Percentiles rank a stretch among this genome's conserved stretches.
These are phyloP conservation scores for Parnassius mnemosyne DNA, from an alignment of 2,888 invertebrate species.

Conservation along the genomic window DNA sequence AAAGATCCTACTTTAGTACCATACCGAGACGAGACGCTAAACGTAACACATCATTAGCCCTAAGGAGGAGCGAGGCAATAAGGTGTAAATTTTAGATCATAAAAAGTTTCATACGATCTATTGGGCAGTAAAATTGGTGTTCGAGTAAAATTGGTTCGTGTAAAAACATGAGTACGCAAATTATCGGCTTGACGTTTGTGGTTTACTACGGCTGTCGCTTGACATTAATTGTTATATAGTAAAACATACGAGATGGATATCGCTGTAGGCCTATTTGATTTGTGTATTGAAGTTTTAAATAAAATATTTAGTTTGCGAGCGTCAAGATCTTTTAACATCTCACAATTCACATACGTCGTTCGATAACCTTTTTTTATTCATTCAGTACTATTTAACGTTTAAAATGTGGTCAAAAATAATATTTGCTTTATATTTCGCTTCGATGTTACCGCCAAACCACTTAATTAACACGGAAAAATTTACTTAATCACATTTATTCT, in stretches of 20 bases:
- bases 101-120: conserved; percentile 31
- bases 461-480: too few relatives aligned
- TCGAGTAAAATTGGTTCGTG: conserved; percentile 36
- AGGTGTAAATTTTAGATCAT: conserved; percentile 53
- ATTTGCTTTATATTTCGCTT: not conserved
- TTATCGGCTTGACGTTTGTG: conserved; percentile 6
- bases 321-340: conserved; percentile 9
- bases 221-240: not conserved
- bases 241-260: not conserved
- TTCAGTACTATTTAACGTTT: conserved; percentile 10
- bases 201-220: not conserved
- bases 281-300: not conserved
- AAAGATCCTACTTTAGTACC: conserved; percentile 49
- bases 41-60: conserved; percentile 50
- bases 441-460: not conserved
- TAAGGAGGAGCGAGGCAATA: conserved; percentile 42
- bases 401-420: conserved; percentile 4
- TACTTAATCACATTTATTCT: too few relatives aligned
- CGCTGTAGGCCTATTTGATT: too few relatives aligned
- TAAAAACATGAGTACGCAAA: conserved; percentile 36
- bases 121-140: conserved; percentile 28
- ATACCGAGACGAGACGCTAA: conserved; percentile 43
- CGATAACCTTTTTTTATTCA: conserved; percentile 6
- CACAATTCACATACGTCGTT: conserved; percentile 13
- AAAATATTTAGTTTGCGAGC: not conserved